Base-by-base conservation (phyloP, 2,113 vertebrate genomes). In the Nymphicus hollandicus region DNA sequence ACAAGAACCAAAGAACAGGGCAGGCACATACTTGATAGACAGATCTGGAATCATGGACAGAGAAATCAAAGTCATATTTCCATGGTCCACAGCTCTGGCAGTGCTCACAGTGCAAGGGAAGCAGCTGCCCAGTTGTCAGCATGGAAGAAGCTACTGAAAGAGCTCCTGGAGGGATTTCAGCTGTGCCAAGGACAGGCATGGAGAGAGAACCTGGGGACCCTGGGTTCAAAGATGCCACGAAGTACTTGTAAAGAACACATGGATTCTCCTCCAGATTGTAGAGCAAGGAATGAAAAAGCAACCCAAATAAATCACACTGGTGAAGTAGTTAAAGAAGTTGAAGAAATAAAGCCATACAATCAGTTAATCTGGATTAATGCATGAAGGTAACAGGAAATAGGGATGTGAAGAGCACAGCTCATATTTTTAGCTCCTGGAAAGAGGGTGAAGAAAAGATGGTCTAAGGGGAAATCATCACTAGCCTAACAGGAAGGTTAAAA, bases 401-500 rank as follows among this genome's bases (percentile, higher is more conserved):
- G 44, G 35, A 84, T 89, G 56, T 84, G 73, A 56, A 63, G 80
- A 91, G 81, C 17, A 55, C 6, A 60, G 43, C 35, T 85, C 7
- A 0, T 64, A 95, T 88, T 96, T 94, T 94, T 89, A 88, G 85
- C 92, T 89, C 47, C 81, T 89, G 78, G 56, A 85, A 93, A 88
- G 55, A 71, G 33, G 39, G 87, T 95, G 78, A 89, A 91, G 61
- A 71, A 81, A 87, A 91, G 68, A 83, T 63, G 77, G 77, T 96
- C 91, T 89, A 89, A 83, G 60, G 77, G 72, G 81, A 95, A 92
- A 92, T 92, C 89, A 91, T 61, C 69, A 81, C 86, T 52, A 92
- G 74, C 72, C 68, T 83, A 83, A 80, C 77, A 81, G 80, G 89
- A 83, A 86, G 80, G 80, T 77, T 91, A 81, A 81, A 86, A 93